Evolutionary conservation across 2,113 vertebrate species (phyloP).

Genomic region (Entomyzon cyanotis): DNA sequence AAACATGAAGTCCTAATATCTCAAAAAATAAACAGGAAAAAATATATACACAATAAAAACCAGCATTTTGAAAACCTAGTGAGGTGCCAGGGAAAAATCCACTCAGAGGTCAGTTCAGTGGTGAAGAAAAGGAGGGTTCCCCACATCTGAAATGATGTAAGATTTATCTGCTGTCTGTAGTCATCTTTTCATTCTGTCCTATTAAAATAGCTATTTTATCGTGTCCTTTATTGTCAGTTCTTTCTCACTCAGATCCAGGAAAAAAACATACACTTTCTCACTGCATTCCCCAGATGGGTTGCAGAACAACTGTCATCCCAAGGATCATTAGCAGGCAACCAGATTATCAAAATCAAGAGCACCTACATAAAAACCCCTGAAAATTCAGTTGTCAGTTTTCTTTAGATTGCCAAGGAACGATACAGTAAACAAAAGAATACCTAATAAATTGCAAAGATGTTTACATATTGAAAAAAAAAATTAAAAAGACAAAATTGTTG

Average conservation of each 20-base stretch:
- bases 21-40: neutral
- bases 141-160: neutral
- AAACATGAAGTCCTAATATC: neutral
- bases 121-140: neutral
- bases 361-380: neutral
- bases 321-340: neutral
- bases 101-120: neutral
- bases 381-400: neutral
- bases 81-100: neutral
- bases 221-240: neutral
- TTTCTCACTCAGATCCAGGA: neutral
- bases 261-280: neutral
- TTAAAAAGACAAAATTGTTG: neutral
- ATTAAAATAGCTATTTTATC: neutral
- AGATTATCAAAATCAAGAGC: neutral
- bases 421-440: neutral
- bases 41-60: neutral
- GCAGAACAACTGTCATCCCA: neutral
- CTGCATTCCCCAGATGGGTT: fast-evolving
- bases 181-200: neutral
- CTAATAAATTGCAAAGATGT: neutral
- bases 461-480: neutral
- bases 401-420: neutral
- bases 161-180: neutral
- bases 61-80: neutral